Evolutionary conservation across 2,888 invertebrate species (phyloP).

Genomic region (Amphipyra berbera): DNA sequence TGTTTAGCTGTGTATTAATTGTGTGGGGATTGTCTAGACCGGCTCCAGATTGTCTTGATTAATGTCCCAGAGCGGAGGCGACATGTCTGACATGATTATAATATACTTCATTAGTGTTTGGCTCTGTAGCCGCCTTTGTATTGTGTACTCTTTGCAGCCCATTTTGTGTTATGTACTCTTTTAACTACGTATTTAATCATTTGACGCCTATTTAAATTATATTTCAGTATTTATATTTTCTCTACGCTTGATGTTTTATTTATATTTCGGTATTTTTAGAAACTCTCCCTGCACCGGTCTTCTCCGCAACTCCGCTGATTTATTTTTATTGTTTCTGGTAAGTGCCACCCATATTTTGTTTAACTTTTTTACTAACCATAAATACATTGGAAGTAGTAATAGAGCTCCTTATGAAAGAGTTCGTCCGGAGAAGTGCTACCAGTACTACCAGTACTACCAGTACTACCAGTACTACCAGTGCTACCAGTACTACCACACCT

Average conservation of each 20-base stretch:
- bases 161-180: no score
- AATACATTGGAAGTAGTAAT: not conserved
- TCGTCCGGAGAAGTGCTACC: no score
- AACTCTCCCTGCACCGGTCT: not conserved
- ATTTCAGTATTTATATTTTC: not conserved
- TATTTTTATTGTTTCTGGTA: constrained; percentile 7
- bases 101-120: constrained; percentile 18
- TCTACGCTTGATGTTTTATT: not conserved
- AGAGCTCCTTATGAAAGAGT: no score
- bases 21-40: constrained; percentile 41
- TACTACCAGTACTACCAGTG: no score
- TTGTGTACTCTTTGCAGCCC: not conserved
- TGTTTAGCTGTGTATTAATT: constrained; percentile 46
- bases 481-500: no score
- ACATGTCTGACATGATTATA: constrained; percentile 13
- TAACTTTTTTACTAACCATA: not conserved
- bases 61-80: constrained; percentile 28
- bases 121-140: not conserved
- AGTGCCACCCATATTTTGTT: not conserved
- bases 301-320: constrained; percentile 2
- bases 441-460: no score
- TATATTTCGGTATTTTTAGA: constrained; percentile 12
- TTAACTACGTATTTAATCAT: no score
- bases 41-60: constrained; percentile 43
- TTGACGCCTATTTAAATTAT: not conserved